A percentile compares a stretch with the other conserved stretches of the same genome.
Conservation (phyloP, 2,888 invertebrate genomes). For the Rosalia funebris region DNA sequence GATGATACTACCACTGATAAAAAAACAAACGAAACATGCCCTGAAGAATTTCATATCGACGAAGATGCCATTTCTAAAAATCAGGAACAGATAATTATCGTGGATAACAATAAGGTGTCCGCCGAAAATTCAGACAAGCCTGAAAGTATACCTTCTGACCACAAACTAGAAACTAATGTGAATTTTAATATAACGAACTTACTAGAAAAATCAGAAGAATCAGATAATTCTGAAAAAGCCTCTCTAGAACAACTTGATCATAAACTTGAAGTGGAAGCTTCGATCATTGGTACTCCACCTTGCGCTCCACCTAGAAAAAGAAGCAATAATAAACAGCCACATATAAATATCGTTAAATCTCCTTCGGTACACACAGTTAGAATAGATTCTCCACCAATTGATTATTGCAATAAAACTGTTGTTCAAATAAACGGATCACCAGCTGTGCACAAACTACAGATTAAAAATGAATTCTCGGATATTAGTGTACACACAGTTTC, state of each 20-base stretch:
- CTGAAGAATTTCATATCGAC: neutral
- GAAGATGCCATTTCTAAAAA: neutral
- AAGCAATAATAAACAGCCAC: constrained; percentile 58
- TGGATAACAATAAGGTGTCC: neutral
- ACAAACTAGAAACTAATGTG: neutral
- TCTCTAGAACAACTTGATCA: constrained; percentile 32
- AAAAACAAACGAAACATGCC: neutral
- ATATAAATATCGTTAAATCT: constrained; percentile 41
- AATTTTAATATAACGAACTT: too few relatives aligned
- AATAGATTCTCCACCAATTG: constrained; percentile 41
- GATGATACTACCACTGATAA: neutral
- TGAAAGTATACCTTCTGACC: neutral
- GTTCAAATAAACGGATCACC: constrained; percentile 63
- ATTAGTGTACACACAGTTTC: constrained; percentile 50
- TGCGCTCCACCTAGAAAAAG: constrained; percentile 61
- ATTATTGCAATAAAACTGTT: constrained; percentile 61
- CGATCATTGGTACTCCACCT: constrained; percentile 49
- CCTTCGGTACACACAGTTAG: constrained; percentile 37
- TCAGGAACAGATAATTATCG: too few relatives aligned
- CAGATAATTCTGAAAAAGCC: constrained; percentile 17
- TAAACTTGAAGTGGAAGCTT: constrained; percentile 12
- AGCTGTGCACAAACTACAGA: constrained; percentile 67
- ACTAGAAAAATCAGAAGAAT: neutral
- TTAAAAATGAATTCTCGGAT: constrained; percentile 64
- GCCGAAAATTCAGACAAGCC: neutral